Base-by-base conservation (phyloP, 2,888 invertebrate genomes). In the Thecophora atra region DNA sequence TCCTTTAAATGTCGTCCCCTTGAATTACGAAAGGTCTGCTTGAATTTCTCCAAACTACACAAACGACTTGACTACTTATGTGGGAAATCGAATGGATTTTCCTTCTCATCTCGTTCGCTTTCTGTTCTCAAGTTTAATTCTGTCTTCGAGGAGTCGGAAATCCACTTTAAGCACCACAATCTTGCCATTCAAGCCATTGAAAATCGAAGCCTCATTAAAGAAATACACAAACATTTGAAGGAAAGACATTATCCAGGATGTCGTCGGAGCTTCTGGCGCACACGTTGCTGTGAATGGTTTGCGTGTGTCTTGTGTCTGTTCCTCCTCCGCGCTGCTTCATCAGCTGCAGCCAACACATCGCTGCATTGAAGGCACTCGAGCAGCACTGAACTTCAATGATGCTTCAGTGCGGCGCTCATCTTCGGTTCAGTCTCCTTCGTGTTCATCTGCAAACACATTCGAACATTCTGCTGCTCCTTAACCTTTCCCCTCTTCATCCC, bases 181-280 rank as follows among this genome's bases (percentile, higher is more conserved):
- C n/a, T 72, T 51, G 37, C 63, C 68, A 54, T 19, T 54, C 21
- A 21, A 54, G 44, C 72, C 63, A 68, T 71, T 66, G 54, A 67
- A 68, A 63, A 68, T 63, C 54, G 56, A 64, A 44, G 63, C 52
- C 67, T 68, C 68, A 72, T 73, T 68, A 73, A 66, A 70, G 52
- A 70, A 70, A 67, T 62, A 47, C 52, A 51, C 70, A n/a, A n/a
- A 54, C 54, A 54, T 19, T 44, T 44, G 42, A 42, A 21, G 63
- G 19, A 42, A 63, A 37, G 37, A 63, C 11, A 13, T 54, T n/a
- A 54, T 26, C 26, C 17, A 17, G 24, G 13, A 56, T 56, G 26
- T 26, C 60, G n/a, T 60, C 17, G 30, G n/a, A 51, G 51, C 15
- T 51, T n/a, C 11, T 60, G 60, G 26, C n/a, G n/a, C 28, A 2